Base-by-base conservation (phyloP, 2,888 invertebrate species). In the Nysson spinosus region DNA sequence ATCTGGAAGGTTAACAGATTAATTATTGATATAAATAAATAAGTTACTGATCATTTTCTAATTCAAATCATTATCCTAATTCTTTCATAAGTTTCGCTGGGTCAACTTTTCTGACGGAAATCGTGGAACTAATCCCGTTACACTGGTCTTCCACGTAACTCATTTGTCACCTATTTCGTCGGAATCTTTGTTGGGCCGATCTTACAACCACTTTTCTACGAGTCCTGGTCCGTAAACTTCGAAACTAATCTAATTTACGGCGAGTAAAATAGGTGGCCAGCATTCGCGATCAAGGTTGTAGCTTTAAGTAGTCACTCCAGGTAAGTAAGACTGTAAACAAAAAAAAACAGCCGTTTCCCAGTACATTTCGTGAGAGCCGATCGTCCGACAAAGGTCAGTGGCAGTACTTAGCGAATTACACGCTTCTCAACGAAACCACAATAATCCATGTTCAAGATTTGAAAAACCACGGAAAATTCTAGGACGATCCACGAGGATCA, bases 231-330 rank as follows among this genome's bases (percentile, higher is more conserved):
- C 75, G 78, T 81, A 81, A 82, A 82, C 80, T 84, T 82, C 60
- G 75, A 77, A 83, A 82, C 80, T 83, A 82, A 83, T 83, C 82
- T 83, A 81, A 83, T 83, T 83, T 84, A 83, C 81, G 80, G 78
- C 68, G 75, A 80, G 77, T 75, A 82, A 83, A 83, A 83, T 77
- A 78, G 74, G 77, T 65, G 74, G 54, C 46, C 50, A 46, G 67
- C 66, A 66, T 66, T 65, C 66, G 28, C 51, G 57, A 66, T 64
- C 66, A 49, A 52, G 52, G 47, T 66, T 64, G 66, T 65, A 64
- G 65, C 66, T 66, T 22, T 30, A 35, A 55, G 28, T 55, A 62
- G 40, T 47, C 63, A 39, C 54, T 64, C 43, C 32, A 49, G 43
- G 39, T 20, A 28, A 62, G 64, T 62, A 47, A 44, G n/a, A 28